Percentiles rank a stretch among this genome's conserved stretches.
These are phyloP conservation scores for Mastigias papua DNA, from an alignment of 30 jellyfish, hydroid and myxozoan genomes.

Conservation along the genomic window DNA sequence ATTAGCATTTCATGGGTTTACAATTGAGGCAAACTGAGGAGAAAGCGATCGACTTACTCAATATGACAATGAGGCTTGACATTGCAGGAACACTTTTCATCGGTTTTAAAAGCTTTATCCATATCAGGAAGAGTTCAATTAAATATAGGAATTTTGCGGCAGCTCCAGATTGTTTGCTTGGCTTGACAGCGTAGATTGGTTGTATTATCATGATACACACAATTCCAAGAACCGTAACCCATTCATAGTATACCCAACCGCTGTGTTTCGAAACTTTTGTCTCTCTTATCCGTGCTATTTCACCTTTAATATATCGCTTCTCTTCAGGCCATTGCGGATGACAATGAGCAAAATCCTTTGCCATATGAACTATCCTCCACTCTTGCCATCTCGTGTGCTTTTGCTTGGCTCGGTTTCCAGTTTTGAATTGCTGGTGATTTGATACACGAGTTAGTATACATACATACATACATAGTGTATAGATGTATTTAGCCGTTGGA, in stretches of 20 bases:
- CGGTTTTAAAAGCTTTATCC: constrained; percentile 64
- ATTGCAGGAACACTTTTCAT: constrained; percentile 42
- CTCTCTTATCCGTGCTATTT: constrained; percentile 30
- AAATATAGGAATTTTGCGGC: constrained; percentile 27
- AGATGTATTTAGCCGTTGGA: too few species aligned
- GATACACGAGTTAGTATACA: background rate
- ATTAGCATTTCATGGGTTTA: too few species aligned
- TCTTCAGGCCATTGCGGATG: constrained; percentile 87
- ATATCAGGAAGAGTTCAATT: constrained; percentile 14
- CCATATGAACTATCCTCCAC: constrained; percentile 60
- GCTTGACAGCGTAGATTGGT: constrained; percentile 3
- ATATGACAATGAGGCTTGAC: constrained; percentile 60
- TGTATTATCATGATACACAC: constrained; percentile 26
- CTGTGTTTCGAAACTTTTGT: constrained; percentile 7
- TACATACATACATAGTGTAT: too few species aligned
- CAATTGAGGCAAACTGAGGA: too few species aligned
- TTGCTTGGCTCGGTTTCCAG: constrained; percentile 29
- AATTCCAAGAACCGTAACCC: constrained; percentile 43
- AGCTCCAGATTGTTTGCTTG: background rate
- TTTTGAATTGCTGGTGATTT: constrained; percentile 36
- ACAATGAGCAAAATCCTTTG: constrained; percentile 46
- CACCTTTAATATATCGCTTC: constrained; percentile 43
- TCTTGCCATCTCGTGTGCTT: constrained; percentile 52
- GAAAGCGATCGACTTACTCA: constrained; percentile 71
- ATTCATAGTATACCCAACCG: constrained; percentile 68